Evolutionary conservation across 2,888 invertebrate species (phyloP).

Genomic region (Sisyra terminalis): DNA sequence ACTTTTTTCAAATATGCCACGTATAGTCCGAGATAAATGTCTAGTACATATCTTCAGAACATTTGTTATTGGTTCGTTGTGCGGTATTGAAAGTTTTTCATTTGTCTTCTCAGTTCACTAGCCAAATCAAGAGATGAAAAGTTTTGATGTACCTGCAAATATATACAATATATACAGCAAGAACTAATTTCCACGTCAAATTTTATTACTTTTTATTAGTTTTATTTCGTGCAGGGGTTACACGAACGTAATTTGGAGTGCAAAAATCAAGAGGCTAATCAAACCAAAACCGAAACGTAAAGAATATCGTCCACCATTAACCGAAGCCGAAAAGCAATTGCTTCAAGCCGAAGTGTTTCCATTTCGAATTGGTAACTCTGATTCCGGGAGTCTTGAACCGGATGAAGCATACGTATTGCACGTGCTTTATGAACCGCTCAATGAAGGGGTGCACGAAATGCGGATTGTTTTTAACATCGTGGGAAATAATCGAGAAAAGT

Average conservation of each 20-base stretch:
- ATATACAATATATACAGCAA: too few relatives aligned
- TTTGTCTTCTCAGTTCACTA: too few relatives aligned
- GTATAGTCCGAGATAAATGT: too few relatives aligned
- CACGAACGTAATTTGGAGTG: constrained; percentile 37
- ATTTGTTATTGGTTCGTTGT: too few relatives aligned
- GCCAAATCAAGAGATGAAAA: too few relatives aligned
- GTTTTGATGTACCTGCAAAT: too few relatives aligned
- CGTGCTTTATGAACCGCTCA: constrained; percentile 37
- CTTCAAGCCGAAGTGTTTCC: background rate
- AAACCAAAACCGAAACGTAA: constrained; percentile 18
- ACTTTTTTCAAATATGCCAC: too few relatives aligned
- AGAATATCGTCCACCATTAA: constrained; percentile 8
- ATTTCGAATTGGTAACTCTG: constrained; percentile 17
- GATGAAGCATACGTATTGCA: constrained; percentile 33
- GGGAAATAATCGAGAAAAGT: constrained; percentile 29
- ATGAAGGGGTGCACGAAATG: constrained; percentile 25
- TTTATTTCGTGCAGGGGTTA: too few relatives aligned
- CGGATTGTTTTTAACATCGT: constrained; percentile 26
- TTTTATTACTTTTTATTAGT: too few relatives aligned
- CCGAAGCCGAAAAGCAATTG: constrained; percentile 6
- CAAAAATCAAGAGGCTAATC: constrained; percentile 23
- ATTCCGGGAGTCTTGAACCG: constrained; percentile 31
- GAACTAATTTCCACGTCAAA: too few relatives aligned
- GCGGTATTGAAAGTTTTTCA: too few relatives aligned
- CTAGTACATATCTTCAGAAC: too few relatives aligned